Evolutionary conservation across 2,888 invertebrate species (phyloP).

Genomic region (Drosophila atroscutellata): DNA sequence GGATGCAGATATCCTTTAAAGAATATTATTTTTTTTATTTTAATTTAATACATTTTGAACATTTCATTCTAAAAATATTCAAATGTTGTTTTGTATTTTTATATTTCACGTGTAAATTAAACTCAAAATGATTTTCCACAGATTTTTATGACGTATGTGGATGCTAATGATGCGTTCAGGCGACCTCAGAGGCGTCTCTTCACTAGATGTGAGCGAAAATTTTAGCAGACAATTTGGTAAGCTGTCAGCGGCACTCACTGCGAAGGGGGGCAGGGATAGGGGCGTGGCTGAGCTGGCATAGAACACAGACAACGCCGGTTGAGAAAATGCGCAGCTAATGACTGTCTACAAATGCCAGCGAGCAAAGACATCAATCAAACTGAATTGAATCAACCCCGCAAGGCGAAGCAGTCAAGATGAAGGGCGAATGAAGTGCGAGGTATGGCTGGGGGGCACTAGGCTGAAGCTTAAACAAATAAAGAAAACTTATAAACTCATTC

Average conservation of each 20-base stretch:
- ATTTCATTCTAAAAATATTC: not conserved
- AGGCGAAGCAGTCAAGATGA: not conserved
- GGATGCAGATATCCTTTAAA: not conserved
- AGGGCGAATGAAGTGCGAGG: not conserved
- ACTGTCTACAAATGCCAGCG: slow-evolving; percentile 65
- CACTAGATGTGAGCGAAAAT: slow-evolving; percentile 28
- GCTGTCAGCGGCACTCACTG: slow-evolving; percentile 70
- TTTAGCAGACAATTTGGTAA: slow-evolving; percentile 75
- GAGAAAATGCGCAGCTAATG: slow-evolving; percentile 67
- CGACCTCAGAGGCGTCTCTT: slow-evolving; percentile 21
- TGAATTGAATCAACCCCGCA: slow-evolving; percentile 55
- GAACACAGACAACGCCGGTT: slow-evolving; percentile 42
- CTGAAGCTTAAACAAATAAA: slow-evolving; percentile 71
- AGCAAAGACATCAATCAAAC: slow-evolving; percentile 76
- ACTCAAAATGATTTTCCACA: slow-evolving; percentile 13
- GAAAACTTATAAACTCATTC: slow-evolving; percentile 79
- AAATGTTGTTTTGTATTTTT: not conserved
- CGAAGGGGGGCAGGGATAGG: slow-evolving; percentile 44
- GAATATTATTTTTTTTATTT: rapidly evolving
- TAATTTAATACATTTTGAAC: not conserved
- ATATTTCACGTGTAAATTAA: not conserved
- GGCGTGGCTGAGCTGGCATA: slow-evolving; percentile 22
- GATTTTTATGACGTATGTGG: slow-evolving; percentile 7
- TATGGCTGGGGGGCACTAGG: slow-evolving; percentile 14
- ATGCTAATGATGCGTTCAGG: slow-evolving; percentile 65